Percentiles rank a stretch among this genome's conserved stretches.
Conservation (phyloP, 2,888 invertebrate genomes). For the Pterobdella sp. region DNA sequence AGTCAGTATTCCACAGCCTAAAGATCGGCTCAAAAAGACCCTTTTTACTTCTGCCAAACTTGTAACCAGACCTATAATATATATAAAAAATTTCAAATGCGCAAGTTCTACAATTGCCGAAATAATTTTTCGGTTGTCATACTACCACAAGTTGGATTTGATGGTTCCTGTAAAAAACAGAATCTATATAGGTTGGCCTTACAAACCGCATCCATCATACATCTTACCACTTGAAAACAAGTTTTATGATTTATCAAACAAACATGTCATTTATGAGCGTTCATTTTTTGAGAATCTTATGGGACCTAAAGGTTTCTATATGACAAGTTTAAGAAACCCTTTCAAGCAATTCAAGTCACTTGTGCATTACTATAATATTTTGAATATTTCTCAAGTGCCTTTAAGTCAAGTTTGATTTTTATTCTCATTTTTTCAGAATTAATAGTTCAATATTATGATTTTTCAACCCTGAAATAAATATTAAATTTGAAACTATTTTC, state of each 20-base stretch:
- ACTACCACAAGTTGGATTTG: slow-evolving; percentile 42
- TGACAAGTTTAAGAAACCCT: slow-evolving; percentile 46
- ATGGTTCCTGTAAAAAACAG: slow-evolving; percentile 42
- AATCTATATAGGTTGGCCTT: slow-evolving; percentile 49
- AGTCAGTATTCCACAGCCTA: too few relatives aligned
- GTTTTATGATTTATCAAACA: slow-evolving; percentile 44
- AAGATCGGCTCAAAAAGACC: too few relatives aligned
- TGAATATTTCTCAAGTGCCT: slow-evolving; percentile 35
- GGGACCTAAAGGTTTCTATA: slow-evolving; percentile 36
- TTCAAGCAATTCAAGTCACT: slow-evolving; percentile 45
- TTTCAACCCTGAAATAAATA: too few relatives aligned
- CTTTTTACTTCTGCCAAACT: too few relatives aligned
- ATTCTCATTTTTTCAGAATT: neutral
- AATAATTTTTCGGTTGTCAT: slow-evolving; percentile 45
- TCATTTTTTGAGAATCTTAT: slow-evolving; percentile 42
- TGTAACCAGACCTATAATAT: slow-evolving; percentile 38
- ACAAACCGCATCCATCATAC: slow-evolving; percentile 40
- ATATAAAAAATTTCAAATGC: slow-evolving; percentile 49
- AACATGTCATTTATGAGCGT: slow-evolving; percentile 46
- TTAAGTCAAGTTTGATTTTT: neutral
- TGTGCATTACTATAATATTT: slow-evolving; percentile 45
- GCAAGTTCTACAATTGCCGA: slow-evolving; percentile 46
- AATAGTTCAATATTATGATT: too few relatives aligned
- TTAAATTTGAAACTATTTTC: too few relatives aligned
- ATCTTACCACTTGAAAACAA: slow-evolving; percentile 40